phyloP scores from a whole-genome alignment of 2,113 vertebrate genomes.

The Marcusenius ussheri region DNA sequence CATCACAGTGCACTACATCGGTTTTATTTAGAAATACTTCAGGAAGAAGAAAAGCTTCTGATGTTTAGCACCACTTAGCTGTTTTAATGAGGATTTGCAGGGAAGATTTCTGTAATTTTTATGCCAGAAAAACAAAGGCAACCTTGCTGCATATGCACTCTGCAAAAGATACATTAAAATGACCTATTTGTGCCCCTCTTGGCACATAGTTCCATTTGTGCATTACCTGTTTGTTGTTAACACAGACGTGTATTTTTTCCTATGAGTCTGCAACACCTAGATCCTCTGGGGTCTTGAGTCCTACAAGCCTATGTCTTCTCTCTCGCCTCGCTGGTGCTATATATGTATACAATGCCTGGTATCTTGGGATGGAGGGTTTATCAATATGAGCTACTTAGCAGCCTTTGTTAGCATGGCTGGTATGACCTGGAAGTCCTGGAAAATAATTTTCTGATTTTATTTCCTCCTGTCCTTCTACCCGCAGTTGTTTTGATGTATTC shows the following conservation, averaged over 20 bases:
- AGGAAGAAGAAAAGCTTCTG: not conserved
- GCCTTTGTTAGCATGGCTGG: not conserved
- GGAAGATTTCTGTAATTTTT: not conserved
- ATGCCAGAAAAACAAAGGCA: not conserved
- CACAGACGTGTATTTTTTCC: not conserved
- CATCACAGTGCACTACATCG: not conserved
- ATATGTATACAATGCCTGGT: not conserved
- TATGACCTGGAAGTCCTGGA: not conserved
- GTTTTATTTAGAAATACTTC: not conserved
- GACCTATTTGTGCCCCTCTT: not conserved
- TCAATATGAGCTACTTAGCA: not conserved
- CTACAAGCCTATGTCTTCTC: not conserved
- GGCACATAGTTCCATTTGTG: not conserved
- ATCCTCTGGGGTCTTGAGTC: not conserved
- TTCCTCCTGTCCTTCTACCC: not conserved
- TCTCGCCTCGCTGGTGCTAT: not conserved
- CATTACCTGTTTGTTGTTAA: not conserved
- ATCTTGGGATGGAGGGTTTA: not conserved
- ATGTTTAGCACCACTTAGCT: not conserved
- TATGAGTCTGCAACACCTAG: not conserved
- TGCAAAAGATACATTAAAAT: not conserved
- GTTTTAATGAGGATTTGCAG: not conserved
- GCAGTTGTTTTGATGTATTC: not conserved
- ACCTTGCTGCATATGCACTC: not conserved
- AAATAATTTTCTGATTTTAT: not conserved